phyloP scores from a whole-genome alignment of 37 sponge, comb jelly and placozoan species.

The Cladorhizidae sp. region DNA sequence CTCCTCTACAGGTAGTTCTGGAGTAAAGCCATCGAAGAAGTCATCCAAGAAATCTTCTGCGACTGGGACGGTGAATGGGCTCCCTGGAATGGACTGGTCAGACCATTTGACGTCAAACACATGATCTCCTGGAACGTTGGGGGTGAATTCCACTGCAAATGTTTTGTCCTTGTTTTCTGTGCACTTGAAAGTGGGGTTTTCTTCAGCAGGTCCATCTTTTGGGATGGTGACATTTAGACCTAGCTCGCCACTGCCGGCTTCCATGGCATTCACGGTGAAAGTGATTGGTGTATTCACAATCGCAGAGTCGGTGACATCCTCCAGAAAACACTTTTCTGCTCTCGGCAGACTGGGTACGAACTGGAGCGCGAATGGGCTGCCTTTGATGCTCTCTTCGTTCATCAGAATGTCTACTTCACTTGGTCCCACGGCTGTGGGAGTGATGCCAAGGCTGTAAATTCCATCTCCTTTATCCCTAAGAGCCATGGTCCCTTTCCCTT shows the following conservation, averaged over 20 bases:
- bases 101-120: conserved; percentile 51
- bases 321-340: conserved; percentile 4
- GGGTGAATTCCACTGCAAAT: conserved; percentile 50
- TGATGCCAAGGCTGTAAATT: conserved; percentile 24
- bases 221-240: conserved; percentile 4
- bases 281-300: conserved; percentile 6
- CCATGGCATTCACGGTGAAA: conserved; percentile 44
- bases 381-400: conserved; percentile 49
- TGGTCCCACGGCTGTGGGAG: conserved; percentile 22
- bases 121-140: conserved; percentile 54
- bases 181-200: conserved; percentile 12
- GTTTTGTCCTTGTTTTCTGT: conserved; percentile 11
- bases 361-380: conserved; percentile 57
- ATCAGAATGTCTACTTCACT: conserved; percentile 43
- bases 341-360: conserved; percentile 17
- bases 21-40: too few species aligned
- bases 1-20: too few species aligned
- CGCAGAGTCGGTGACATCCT: not conserved
- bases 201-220: not conserved
- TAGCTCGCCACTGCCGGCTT: conserved; percentile 52
- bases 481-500: conserved; percentile 28
- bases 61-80: conserved; percentile 58
- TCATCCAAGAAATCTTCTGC: not conserved
- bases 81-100: conserved; percentile 54
- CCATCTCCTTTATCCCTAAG: conserved; percentile 38